Conservation (phyloP, 1,140 invertebrate genomes). For the Aphaenogaster ashmeadi region DNA sequence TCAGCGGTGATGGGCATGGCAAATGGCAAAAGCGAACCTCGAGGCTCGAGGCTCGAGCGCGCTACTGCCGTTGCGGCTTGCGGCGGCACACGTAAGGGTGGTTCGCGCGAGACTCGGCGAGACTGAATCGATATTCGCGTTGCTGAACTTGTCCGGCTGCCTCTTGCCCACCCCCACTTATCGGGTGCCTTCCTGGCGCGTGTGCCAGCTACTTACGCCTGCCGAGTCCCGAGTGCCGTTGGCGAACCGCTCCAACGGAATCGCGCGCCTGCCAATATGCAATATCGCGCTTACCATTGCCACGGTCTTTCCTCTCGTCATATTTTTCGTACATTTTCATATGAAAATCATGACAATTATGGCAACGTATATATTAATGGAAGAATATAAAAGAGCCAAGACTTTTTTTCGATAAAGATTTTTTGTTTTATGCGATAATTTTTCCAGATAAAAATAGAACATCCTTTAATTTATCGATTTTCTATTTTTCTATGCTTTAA, state of each 20-base stretch:
- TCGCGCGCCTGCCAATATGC: constrained; percentile 14
- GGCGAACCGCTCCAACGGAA: constrained; percentile 47
- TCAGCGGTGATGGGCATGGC: constrained; percentile 55
- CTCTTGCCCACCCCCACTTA: constrained; percentile 58
- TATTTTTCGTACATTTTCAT: neutral
- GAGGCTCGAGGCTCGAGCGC: constrained; percentile 53
- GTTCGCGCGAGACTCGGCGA: constrained; percentile 81
- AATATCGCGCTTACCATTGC: constrained; percentile 1
- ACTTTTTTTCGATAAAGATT: neutral
- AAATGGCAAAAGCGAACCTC: constrained; percentile 22
- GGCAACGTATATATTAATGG: neutral
- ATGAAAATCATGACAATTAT: neutral
- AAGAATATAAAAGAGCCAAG: neutral
- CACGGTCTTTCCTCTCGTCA: neutral
- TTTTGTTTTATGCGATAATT: neutral
- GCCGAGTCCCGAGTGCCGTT: neutral
- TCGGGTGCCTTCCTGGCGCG: constrained; percentile 62
- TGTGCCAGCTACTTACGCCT: constrained; percentile 62
- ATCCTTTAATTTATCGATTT: neutral
- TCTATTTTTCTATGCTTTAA: neutral
- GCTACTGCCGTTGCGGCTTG: constrained; percentile 54
- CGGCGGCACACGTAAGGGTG: constrained; percentile 76
- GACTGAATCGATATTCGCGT: constrained; percentile 82
- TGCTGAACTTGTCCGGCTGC: constrained; percentile 78
- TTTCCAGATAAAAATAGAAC: constrained; percentile 4